Evolutionary conservation across 2,888 invertebrate species (phyloP).

Genomic region (Hecatera dysodea): DNA sequence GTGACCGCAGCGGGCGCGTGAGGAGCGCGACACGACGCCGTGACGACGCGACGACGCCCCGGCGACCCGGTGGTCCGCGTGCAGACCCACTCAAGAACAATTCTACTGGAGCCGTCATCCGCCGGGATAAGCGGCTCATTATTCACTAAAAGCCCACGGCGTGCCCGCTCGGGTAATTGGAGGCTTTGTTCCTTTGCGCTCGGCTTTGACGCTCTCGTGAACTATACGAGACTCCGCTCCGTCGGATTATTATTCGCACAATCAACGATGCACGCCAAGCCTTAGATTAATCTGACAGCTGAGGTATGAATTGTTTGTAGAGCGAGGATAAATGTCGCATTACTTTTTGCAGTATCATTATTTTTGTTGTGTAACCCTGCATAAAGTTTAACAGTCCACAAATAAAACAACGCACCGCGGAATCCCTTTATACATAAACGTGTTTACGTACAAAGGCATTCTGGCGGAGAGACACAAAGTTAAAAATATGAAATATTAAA

Average conservation of each 20-base stretch:
- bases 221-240: conserved; percentile 78
- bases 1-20: conserved; percentile 75
- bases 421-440: conserved; percentile 59
- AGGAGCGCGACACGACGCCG: conserved; percentile 37
- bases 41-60: conserved; percentile 23
- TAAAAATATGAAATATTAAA: conserved; percentile 71
- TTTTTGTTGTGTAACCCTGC: conserved; percentile 67
- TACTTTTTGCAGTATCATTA: conserved; percentile 75
- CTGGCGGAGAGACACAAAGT: conserved; percentile 56
- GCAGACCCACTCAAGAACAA: conserved; percentile 84
- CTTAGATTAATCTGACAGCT: conserved; percentile 86
- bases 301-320: conserved; percentile 82
- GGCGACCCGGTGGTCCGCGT: conserved; percentile 78
- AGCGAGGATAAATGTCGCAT: conserved; percentile 77
- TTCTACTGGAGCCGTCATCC: conserved; percentile 87
- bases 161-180: conserved; percentile 89
- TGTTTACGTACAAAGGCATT: conserved; percentile 64
- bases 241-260: conserved; percentile 87
- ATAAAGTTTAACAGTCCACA: conserved; percentile 68
- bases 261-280: conserved; percentile 82
- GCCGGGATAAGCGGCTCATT: conserved; percentile 89
- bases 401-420: conserved; percentile 66
- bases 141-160: conserved; percentile 90
- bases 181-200: conserved; percentile 89
- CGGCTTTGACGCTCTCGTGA: conserved; percentile 85